Base-by-base conservation (phyloP, 2,797 vertebrate species). In the Molothrus aeneus region DNA sequence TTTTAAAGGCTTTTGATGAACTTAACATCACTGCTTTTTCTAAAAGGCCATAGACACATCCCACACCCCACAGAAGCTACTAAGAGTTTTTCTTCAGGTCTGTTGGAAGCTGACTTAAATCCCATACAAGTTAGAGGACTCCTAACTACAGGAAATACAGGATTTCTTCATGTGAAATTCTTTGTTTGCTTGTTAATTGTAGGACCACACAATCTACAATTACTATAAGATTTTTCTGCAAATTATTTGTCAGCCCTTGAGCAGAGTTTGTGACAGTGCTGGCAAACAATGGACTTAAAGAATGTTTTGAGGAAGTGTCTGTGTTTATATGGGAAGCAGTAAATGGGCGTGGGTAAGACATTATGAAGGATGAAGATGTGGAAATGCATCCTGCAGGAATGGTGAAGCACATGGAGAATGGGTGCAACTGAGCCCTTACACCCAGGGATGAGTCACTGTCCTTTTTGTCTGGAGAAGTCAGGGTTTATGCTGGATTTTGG, bases 221-320 rank as follows among this genome's bases (percentile, higher is more conserved):
- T 65, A 24, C 48, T 73, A 0, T 29, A 60, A 56, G 43, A 47
- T 90, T 90, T 93, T 94, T 71, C 60, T 19, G 7, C 50, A 43
- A 45, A 51, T 75, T 77, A n/a, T 92, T 77, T 45, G n/a, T 77
- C 57, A 68, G 2, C 22, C 53, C 22, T 77, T 45, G 29, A 71
- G 34, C 25, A 31, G 64, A 57, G 61, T 87, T 90, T 70, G 61
- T 84, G 78, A 59, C 68, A 65, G 61, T 31, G 57, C 50, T 87
- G 88, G 79, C 53, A 93, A 92, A 82, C 54, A 65, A 6, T 38
- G 71, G 78, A 63, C 69, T 88, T 82, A 74, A 71, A 45, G 34
- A 77, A 82, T 61, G 53, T 80, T 93, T 87, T 74, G 68, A 50
- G 94, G 88, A 95, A 89, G 45, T 36, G 68, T 56, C 78, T 94